Evolutionary conservation across 2,888 invertebrate genomes (phyloP).

Genomic region (Xestia sexstrigata): DNA sequence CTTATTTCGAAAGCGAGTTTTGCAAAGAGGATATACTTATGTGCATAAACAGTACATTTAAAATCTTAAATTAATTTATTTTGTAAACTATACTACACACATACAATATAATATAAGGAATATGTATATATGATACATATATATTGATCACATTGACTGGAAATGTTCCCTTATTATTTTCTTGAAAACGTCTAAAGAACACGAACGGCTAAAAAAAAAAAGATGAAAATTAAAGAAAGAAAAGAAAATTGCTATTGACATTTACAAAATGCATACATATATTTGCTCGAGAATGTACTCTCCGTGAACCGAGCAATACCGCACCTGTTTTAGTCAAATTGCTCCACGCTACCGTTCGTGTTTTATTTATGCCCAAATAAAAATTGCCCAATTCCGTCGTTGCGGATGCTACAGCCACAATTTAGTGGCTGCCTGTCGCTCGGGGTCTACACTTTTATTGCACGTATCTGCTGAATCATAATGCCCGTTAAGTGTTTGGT

Average conservation of each 20-base stretch:
- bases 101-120: background rate
- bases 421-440: slow-evolving; percentile 72
- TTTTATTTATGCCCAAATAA: slow-evolving; percentile 87
- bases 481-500: slow-evolving; percentile 48
- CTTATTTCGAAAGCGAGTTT: background rate
- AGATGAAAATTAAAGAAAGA: background rate
- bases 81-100: background rate
- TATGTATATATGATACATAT: too few species aligned
- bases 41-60: background rate
- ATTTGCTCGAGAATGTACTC: slow-evolving; percentile 8
- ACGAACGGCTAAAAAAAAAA: background rate
- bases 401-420: slow-evolving; percentile 68
- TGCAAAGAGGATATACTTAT: background rate
- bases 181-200: background rate
- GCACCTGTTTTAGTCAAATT: slow-evolving; percentile 87
- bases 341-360: slow-evolving; percentile 78
- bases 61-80: background rate
- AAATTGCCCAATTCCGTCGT: slow-evolving; percentile 82
- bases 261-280: slow-evolving; percentile 6
- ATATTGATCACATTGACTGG: background rate
- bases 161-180: background rate
- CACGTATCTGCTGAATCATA: slow-evolving; percentile 55
- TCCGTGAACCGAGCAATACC: slow-evolving; percentile 60
- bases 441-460: slow-evolving; percentile 53
- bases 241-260: background rate